Evolutionary conservation across 92 coral and sea anemone genomes (phyloP).

Genomic region (Epizoanthus ramosus): DNA sequence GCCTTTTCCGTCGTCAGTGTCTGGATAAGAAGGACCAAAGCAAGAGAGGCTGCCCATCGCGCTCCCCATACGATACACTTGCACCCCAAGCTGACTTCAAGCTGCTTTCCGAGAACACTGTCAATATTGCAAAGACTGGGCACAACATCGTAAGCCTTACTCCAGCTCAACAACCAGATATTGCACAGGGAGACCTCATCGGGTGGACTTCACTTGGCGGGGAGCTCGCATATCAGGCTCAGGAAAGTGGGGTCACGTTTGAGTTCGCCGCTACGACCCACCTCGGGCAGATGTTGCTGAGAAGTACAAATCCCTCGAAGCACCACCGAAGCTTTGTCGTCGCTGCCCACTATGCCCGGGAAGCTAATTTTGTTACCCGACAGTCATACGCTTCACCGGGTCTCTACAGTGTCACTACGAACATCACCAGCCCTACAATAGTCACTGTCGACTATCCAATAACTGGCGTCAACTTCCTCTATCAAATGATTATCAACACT

Average conservation of each 20-base stretch:
- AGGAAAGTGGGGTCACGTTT: conserved; percentile 53
- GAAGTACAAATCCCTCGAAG: conserved; percentile 51
- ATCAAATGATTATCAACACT: conserved; percentile 58
- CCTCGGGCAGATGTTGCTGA: conserved; percentile 61
- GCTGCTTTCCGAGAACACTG: conserved; percentile 57
- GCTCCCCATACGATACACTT: conserved; percentile 57
- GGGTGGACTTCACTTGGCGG: conserved; percentile 86
- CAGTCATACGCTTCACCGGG: conserved; percentile 72
- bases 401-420: conserved; percentile 66
- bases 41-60: conserved; percentile 54
- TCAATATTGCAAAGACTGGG: conserved; percentile 63
- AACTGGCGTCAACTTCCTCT: conserved; percentile 53
- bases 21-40: conserved; percentile 59
- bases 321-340: conserved; percentile 69
- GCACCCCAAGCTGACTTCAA: conserved; percentile 78
- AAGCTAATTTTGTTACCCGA: conserved; percentile 73
- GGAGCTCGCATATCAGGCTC: conserved; percentile 61
- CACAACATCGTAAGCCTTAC: conserved; percentile 72
- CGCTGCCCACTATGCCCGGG: conserved; percentile 81
- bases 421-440: conserved; percentile 57
- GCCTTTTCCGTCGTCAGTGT: conserved; percentile 71
- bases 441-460: conserved; percentile 78
- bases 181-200: conserved; percentile 71
- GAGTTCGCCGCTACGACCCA: conserved; percentile 54
- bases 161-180: conserved; percentile 48